These are phyloP conservation scores for Epicauta chinensis DNA, from an alignment of 1,140 invertebrate genomes.

Conservation along the genomic window DNA sequence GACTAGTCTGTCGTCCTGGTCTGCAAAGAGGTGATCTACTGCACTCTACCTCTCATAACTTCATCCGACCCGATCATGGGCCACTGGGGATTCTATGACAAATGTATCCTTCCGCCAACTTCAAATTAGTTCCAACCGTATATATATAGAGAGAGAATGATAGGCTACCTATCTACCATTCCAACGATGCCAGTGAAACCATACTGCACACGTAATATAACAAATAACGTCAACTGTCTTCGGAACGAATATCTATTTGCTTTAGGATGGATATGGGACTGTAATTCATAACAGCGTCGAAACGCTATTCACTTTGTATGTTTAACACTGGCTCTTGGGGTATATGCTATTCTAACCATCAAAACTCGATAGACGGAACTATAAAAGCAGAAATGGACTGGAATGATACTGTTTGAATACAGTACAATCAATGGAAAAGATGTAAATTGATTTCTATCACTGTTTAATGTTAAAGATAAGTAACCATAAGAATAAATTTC, in stretches of 20 bases:
- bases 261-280: conserved; percentile 8
- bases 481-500: no score
- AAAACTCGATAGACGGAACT: no score
- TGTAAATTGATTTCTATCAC: no score
- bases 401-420: no score
- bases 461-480: no score
- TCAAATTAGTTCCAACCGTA: conserved; percentile 36
- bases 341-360: no score
- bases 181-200: conserved; percentile 11
- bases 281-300: conserved; percentile 12
- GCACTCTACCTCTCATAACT: conserved; percentile 44
- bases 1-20: conserved; percentile 14
- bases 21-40: conserved; percentile 27
- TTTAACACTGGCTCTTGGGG: neutral
- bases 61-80: conserved; percentile 46
- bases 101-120: conserved; percentile 46
- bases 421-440: no score
- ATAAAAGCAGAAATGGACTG: no score
- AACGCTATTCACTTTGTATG: conserved; percentile 6
- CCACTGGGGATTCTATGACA: conserved; percentile 44
- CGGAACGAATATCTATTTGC: conserved; percentile 32
- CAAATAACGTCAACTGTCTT: conserved; percentile 40
- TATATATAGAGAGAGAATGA: conserved; percentile 22
- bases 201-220: conserved; percentile 41
- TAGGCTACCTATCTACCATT: conserved; percentile 11